These are phyloP conservation scores for Parapristionchus giblindavisi DNA, from an alignment of 2,888 invertebrate genomes.

Conservation along the genomic window DNA sequence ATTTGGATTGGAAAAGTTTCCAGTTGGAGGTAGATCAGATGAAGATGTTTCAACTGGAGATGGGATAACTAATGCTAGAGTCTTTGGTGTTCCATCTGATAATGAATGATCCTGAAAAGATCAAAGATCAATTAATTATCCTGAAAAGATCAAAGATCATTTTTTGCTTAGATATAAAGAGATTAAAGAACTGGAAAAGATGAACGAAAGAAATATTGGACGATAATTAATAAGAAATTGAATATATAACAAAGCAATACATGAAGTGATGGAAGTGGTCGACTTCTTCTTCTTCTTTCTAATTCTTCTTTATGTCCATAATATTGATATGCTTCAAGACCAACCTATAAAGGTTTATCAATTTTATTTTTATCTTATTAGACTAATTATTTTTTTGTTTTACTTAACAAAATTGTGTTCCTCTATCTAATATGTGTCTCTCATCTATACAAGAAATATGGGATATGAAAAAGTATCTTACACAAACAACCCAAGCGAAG, in stretches of 20 bases:
- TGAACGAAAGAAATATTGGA: neutral
- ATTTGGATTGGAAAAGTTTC: slow-evolving; percentile 33
- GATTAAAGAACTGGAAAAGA: neutral
- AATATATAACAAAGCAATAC: too few species aligned
- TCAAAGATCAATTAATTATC: neutral
- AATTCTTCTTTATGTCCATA: slow-evolving; percentile 25
- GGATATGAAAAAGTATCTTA: neutral
- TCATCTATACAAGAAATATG: too few species aligned
- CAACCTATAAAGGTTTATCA: neutral
- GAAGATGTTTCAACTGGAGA: slow-evolving; percentile 10
- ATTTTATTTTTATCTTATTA: too few species aligned
- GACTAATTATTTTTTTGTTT: too few species aligned
- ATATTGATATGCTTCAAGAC: slow-evolving; percentile 26
- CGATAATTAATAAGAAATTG: too few species aligned
- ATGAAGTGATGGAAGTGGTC: slow-evolving; percentile 30
- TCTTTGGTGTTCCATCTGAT: slow-evolving; percentile 9
- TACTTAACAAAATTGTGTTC: too few species aligned
- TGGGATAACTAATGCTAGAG: slow-evolving; percentile 29
- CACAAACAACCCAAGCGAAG: slow-evolving; percentile 28
- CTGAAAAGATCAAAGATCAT: neutral
- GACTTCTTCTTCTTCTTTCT: slow-evolving; percentile 28
- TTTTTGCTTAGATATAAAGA: neutral
- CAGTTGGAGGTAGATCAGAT: slow-evolving; percentile 15
- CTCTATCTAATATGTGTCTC: too few species aligned
- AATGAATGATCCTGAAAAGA: slow-evolving; percentile 15